These are phyloP conservation scores for Apodemia hepburni DNA, from an alignment of 2,888 invertebrate species.

Conservation along the genomic window DNA sequence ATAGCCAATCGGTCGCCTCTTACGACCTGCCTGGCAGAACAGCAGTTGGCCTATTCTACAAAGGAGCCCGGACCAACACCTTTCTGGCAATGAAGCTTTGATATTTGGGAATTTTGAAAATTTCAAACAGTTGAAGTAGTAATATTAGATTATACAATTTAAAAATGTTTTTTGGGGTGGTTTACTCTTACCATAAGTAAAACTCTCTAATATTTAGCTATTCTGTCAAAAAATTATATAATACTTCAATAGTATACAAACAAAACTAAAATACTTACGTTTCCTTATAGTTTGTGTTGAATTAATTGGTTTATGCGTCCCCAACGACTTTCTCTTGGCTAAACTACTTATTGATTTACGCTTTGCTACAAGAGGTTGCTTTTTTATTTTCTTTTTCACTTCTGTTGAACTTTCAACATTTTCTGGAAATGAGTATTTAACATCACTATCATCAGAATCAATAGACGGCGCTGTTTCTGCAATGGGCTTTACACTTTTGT, in stretches of 20 bases:
- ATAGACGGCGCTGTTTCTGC: constrained; percentile 46
- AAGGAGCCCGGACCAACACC: no score
- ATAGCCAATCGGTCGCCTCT: no score
- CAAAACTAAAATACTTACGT: constrained; percentile 50
- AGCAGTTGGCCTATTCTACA: no score
- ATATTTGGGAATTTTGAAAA: no score
- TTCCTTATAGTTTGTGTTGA: constrained; percentile 51
- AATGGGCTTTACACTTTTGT: constrained; percentile 39
- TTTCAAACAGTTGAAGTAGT: no score
- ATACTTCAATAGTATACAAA: neutral
- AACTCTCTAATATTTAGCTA: no score
- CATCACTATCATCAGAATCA: constrained; percentile 69
- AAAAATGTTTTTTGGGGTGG: no score
- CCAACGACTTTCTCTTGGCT: constrained; percentile 61
- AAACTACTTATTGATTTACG: constrained; percentile 56
- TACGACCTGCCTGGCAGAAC: no score
- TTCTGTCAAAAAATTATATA: no score
- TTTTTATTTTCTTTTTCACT: constrained; percentile 37
- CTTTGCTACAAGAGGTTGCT: constrained; percentile 49
- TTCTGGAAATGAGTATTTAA: constrained; percentile 70
- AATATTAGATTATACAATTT: no score
- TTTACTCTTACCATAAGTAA: no score
- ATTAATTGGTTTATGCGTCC: constrained; percentile 45
- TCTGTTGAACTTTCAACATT: constrained; percentile 25
- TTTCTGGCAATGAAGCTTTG: no score